Conservation (phyloP, 2,797 vertebrate species). For the Nannoperca obscura region DNA sequence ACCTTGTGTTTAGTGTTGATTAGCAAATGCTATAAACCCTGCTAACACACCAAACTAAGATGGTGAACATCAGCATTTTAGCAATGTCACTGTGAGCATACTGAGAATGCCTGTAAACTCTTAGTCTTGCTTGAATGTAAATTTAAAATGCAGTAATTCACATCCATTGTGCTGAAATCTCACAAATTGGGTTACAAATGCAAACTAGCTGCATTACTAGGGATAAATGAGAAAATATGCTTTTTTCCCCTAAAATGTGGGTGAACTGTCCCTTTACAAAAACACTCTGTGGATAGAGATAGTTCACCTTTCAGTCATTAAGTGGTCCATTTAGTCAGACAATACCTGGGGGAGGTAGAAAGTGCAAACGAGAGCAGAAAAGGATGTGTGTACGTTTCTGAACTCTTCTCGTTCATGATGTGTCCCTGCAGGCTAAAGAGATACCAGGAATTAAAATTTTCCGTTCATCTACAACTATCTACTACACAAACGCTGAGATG, state of each 20-base stretch:
- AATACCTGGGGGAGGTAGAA: slow-evolving; percentile 10
- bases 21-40: not conserved
- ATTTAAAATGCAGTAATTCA: not conserved
- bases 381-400: slow-evolving; percentile 4
- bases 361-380: slow-evolving; percentile 27
- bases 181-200: not conserved
- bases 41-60: not conserved
- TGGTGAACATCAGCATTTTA: not conserved
- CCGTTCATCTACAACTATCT: slow-evolving; percentile 90
- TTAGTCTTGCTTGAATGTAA: not conserved
- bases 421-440: slow-evolving; percentile 80
- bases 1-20: too few relatives aligned
- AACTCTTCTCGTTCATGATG: slow-evolving; percentile 27
- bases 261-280: not conserved
- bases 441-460: slow-evolving; percentile 92
- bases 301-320: slow-evolving; percentile 10
- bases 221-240: not conserved
- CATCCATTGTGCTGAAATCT: not conserved
- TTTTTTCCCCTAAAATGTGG: not conserved
- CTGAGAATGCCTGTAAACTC: too few relatives aligned
- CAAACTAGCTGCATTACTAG: not conserved
- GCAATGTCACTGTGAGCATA: not conserved
- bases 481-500: slow-evolving; percentile 93
- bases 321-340: slow-evolving; percentile 23
- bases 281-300: not conserved